Conservation (phyloP, 1,140 invertebrate species). For the Nasonia giraulti region DNA sequence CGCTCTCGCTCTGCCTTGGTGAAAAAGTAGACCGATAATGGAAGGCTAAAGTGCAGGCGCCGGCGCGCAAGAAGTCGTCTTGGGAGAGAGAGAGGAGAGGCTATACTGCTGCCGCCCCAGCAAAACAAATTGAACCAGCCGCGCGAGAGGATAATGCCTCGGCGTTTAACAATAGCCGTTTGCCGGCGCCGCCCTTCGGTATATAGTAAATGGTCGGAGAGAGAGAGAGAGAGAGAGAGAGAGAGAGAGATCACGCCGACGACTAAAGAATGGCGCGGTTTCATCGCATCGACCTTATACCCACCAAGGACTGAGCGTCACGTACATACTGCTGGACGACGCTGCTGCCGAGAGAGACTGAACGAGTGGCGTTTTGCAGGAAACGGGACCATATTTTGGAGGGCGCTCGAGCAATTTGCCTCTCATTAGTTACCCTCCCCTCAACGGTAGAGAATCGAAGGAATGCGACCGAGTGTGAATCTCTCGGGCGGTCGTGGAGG, state of each 20-base stretch:
- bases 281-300: background rate
- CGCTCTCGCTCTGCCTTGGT: background rate
- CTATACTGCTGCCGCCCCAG: conserved; percentile 11
- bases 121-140: conserved; percentile 58
- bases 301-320: background rate
- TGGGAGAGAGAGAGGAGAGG: conserved; percentile 2
- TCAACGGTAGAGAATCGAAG: conserved; percentile 2
- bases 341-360: background rate
- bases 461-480: background rate
- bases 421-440: background rate
- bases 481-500: too few species aligned
- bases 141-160: conserved; percentile 54
- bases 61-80: conserved; percentile 48
- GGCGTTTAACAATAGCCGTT: conserved; percentile 58
- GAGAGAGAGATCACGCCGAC: background rate
- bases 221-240: background rate
- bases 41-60: conserved; percentile 47
- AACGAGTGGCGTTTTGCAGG: conserved; percentile 4
- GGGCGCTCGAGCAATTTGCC: conserved; percentile 36
- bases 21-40: conserved; percentile 54
- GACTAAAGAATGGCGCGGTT: conserved; percentile 39
- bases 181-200: conserved; percentile 26
- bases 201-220: conserved; percentile 24
- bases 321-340: too few species aligned
- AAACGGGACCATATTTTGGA: conserved; percentile 48